Conservation (phyloP, 2,888 invertebrate species). For the Limnephilus lunatus region DNA sequence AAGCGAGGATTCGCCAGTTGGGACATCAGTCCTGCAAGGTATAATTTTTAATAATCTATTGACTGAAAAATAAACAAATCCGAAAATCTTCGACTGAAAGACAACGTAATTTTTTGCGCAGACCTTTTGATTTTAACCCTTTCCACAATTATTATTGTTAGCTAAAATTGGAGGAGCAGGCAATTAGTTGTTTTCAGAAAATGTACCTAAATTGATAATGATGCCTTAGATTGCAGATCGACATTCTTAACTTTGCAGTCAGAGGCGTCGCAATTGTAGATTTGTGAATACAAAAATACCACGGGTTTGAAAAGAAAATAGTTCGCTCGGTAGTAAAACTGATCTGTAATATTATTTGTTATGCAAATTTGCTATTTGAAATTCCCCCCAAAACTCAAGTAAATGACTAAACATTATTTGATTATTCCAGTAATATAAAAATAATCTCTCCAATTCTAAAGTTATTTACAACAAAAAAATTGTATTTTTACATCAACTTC, state of each 20-base stretch:
- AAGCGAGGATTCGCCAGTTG: constrained; percentile 89
- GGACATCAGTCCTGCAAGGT: constrained; percentile 91
- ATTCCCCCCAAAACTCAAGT: background rate
- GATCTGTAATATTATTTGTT: too few species aligned
- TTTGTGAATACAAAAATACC: too few species aligned
- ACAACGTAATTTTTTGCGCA: background rate
- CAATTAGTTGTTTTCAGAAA: background rate
- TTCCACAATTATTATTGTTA: too few species aligned
- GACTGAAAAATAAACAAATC: background rate
- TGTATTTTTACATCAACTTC: background rate
- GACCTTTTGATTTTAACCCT: background rate
- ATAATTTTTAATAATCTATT: background rate
- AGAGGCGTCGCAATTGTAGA: too few species aligned
- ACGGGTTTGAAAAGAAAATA: too few species aligned
- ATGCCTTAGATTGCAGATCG: background rate
- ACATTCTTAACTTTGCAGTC: background rate
- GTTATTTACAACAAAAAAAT: background rate
- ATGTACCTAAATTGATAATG: background rate
- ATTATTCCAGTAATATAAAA: background rate
- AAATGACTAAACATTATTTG: background rate
- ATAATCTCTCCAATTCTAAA: background rate
- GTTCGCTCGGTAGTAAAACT: too few species aligned
- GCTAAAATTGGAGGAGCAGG: background rate
- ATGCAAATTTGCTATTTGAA: background rate
- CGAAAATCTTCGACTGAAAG: background rate